Evolutionary conservation across 2,888 invertebrate species (phyloP), one percentile per base, ranked within the genome.

Genomic region (Drosophila eohydei): DNA sequence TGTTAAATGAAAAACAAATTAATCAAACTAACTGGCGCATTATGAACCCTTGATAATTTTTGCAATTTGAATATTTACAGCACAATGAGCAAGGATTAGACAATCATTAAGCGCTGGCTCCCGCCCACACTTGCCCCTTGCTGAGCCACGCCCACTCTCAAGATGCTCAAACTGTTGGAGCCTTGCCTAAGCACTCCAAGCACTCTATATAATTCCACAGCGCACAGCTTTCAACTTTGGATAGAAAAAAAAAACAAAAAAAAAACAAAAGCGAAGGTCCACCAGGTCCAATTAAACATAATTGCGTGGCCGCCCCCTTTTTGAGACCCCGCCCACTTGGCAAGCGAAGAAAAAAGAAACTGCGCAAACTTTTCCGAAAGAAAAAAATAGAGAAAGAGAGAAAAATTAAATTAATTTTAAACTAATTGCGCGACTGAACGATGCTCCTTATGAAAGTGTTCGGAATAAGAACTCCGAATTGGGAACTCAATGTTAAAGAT

Each of bases 281-380:
- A 83, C 73, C 73, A 88, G 82, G 89, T 88, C 82, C 82, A 83
- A 83, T 83, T 88, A 83, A 83, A 88, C 81, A 88, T 86, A 83
- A 83, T 83, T 83, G 89, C 83, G 61, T 59, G 61, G 61, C 55
- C 52, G 65, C 43, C 64, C 67, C 30, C 46, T 36, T 63, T 51
- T 5, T n/a, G 21, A 40, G 28, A 14, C 58, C 67, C 55, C 78
- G 67, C 71, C 81, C 62, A 60, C 55, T 57, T 16, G 21, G 44
- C 28, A 34, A 36, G 50, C 44, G 26, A n/a, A 26, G 14, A 58
- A 62, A 65, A 61, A 21, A 50, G 63, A 64, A 66, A 55, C 68
- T 69, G 28, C 16, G 41, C 58, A 62, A 60, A 76, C 69, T 56
- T 56, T 59, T 58, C 41, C 16, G 16, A 41, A 28, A 54, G 44